These are phyloP conservation scores for Strix uralensis DNA, from an alignment of 2,113 vertebrate genomes.

Conservation along the genomic window DNA sequence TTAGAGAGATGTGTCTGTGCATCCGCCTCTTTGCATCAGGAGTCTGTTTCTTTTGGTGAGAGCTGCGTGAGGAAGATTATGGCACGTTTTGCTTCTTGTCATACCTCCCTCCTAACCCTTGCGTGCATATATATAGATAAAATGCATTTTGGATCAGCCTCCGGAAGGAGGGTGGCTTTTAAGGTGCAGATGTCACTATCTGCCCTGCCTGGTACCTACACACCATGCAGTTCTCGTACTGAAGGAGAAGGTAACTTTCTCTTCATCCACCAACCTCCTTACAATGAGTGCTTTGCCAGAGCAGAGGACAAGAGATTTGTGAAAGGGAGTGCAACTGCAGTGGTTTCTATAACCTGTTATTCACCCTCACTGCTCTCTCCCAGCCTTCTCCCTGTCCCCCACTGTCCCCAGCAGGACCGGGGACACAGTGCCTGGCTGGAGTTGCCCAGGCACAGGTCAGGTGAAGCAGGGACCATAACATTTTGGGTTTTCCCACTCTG, in stretches of 20 bases:
- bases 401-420: not conserved
- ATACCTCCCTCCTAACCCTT: not conserved
- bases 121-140: not conserved
- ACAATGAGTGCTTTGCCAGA: not conserved
- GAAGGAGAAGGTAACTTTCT: not conserved
- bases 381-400: not conserved
- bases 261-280: not conserved
- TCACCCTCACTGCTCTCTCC: not conserved
- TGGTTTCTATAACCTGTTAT: not conserved
- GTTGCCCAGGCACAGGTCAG: not conserved
- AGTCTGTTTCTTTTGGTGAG: not conserved
- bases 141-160: not conserved
- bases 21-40: not conserved
- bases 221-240: rapidly evolving
- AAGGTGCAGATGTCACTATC: not conserved
- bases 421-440: not conserved
- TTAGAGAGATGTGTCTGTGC: not conserved
- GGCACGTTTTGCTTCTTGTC: not conserved
- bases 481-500: not conserved
- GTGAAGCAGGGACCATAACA: not conserved
- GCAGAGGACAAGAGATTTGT: not conserved
- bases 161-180: not conserved
- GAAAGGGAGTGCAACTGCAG: not conserved
- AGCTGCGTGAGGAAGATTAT: not conserved
- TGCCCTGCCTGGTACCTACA: not conserved